Evolutionary conservation across 2,797 vertebrate species (phyloP), one percentile per base, ranked within the genome.

Genomic region (Sebastes taczanowskii): DNA sequence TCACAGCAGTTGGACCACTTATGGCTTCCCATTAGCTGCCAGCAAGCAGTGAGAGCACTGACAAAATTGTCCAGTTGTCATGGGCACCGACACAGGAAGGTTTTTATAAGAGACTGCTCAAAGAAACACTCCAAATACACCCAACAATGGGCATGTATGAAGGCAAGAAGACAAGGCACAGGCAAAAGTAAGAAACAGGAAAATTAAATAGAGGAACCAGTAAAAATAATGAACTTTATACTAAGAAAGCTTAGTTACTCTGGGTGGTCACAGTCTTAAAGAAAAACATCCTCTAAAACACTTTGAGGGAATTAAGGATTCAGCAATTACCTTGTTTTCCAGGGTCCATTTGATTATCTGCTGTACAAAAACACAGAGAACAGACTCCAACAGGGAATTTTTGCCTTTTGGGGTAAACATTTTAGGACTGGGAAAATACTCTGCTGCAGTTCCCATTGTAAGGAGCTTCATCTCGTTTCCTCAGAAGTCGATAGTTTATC

Each of bases 21-120:
- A 90, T 53, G 49, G 58, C 55, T 80, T 42, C 64, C 71, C 64
- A 85, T 90, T 80, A 86, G 74, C 68, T 61, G 78, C 61, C 10
- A 4, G 53, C 30, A 79, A 79, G 66, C 74, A 34, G 59, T 9
- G 32, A 82, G 76, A 78, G 78, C 58, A 20, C 61, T 71, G 52
- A 80, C 74, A 78, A 84, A 82, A 85, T 84, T 82, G 85, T 74
- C 61, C 75, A 29, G 84, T 91, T 93, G 88, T 89, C 84, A 83
- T 89, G 83, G 84, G 58, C 63, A 83, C 84, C 25, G 78, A 82
- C 55, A 5, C 63, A 74, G 35, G 81, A 65, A 81, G 74, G 30
- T 73, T 83, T 81, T 86, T 84, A 68, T 58, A 14, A 34, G 35
- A 71, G 11, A 67, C 58, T 27, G 52, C 66, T 72, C 35, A 52